phyloP scores from a whole-genome alignment of 2,113 vertebrate species.

The Dasyprocta punctata region DNA sequence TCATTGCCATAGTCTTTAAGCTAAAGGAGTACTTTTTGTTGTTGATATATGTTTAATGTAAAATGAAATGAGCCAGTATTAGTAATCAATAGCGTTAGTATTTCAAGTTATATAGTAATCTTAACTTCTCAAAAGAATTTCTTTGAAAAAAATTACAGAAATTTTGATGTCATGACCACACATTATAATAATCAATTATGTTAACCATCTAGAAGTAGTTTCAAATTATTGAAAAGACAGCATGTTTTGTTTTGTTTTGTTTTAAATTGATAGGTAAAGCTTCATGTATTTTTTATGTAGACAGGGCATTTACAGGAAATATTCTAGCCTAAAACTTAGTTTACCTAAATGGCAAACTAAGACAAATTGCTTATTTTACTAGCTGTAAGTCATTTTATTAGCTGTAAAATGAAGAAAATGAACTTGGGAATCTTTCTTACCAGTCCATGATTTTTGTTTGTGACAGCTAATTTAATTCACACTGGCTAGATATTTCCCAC shows the following conservation, averaged over 20 bases:
- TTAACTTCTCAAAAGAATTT: constrained; percentile 23
- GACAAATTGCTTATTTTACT: not conserved
- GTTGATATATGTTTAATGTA: constrained; percentile 18
- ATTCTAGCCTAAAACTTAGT: constrained; percentile 9
- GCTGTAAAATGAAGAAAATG: not conserved
- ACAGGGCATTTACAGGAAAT: not conserved
- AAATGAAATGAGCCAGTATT: not conserved
- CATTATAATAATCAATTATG: not conserved
- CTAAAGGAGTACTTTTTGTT: constrained; percentile 12
- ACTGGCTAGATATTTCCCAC: not conserved
- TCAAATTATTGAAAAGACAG: not conserved
- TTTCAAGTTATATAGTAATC: not conserved
- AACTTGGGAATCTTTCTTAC: not conserved
- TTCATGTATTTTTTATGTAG: not conserved
- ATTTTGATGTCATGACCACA: not conserved
- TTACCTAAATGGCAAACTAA: not conserved
- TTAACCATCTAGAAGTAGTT: not conserved
- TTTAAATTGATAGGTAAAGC: not conserved
- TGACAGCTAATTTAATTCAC: not conserved
- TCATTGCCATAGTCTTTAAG: not conserved
- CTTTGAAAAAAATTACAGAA: constrained; percentile 25
- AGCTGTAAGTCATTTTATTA: constrained; percentile 23
- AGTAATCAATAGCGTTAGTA: not conserved
- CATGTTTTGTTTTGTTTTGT: not conserved
- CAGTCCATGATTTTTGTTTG: not conserved